Conservation (phyloP, 2,888 invertebrate genomes). For the Tetramorium bicarinatum region DNA sequence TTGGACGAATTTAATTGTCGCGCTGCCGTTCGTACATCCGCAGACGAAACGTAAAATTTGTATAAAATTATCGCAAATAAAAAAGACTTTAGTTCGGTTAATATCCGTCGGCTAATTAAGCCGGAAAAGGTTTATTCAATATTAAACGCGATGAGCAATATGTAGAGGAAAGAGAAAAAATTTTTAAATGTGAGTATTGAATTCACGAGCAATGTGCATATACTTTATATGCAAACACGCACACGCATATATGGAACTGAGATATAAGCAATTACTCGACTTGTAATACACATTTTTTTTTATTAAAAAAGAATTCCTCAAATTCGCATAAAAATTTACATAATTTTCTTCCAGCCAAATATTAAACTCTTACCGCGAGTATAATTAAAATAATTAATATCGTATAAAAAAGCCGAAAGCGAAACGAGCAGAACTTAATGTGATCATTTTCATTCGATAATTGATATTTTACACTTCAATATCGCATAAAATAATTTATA, state of each 20-base stretch:
- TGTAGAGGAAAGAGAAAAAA: neutral
- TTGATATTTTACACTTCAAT: constrained; percentile 19
- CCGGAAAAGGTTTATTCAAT: neutral
- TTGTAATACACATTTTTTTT: neutral
- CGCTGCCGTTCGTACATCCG: neutral
- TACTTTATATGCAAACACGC: neutral
- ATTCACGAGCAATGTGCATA: neutral
- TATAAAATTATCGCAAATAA: constrained; percentile 22
- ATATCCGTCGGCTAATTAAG: constrained; percentile 9
- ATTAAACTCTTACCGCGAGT: neutral
- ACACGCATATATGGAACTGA: neutral
- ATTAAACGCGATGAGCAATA: neutral
- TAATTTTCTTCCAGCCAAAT: neutral
- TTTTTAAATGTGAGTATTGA: neutral
- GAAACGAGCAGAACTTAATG: neutral
- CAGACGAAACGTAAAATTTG: neutral
- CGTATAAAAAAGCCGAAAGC: neutral
- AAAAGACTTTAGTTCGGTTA: neutral
- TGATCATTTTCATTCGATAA: neutral
- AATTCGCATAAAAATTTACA: constrained; percentile 13
- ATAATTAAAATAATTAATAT: constrained; percentile 13
- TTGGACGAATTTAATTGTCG: neutral
- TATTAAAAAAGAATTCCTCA: neutral
- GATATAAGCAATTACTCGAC: constrained; percentile 20
- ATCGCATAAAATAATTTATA: neutral